Percentiles rank a stretch among this genome's conserved stretches.
phyloP scores from a whole-genome alignment of 2,113 vertebrate species.

The Thymallus thymallus region DNA sequence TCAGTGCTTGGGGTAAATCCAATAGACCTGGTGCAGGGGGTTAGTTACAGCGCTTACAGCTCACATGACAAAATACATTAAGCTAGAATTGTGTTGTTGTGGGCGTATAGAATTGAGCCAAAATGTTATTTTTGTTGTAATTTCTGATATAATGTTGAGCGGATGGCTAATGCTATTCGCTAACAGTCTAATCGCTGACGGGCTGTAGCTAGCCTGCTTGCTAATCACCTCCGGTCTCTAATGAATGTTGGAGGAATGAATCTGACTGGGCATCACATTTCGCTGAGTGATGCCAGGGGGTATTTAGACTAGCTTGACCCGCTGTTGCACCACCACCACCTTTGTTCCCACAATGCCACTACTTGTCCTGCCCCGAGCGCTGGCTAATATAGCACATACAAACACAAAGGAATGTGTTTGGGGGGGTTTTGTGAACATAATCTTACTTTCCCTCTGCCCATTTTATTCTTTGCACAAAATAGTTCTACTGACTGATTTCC shows the following conservation, averaged over 20 bases:
- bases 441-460: slow-evolving; percentile 33
- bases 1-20: slow-evolving; percentile 41
- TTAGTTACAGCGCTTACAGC: slow-evolving; percentile 10
- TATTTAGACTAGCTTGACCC: slow-evolving; percentile 24
- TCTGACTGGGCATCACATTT: slow-evolving; percentile 41
- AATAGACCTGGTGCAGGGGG: slow-evolving; percentile 24
- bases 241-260: slow-evolving; percentile 33
- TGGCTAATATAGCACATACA: slow-evolving; percentile 12
- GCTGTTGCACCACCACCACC: slow-evolving; percentile 17
- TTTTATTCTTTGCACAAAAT: slow-evolving; percentile 44
- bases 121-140: slow-evolving; percentile 18
- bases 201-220: not conserved
- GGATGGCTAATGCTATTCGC: slow-evolving; percentile 21
- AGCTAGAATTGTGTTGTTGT: slow-evolving; percentile 23
- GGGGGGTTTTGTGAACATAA: slow-evolving; percentile 47
- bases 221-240: slow-evolving; percentile 15
- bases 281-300: slow-evolving; percentile 30
- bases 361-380: slow-evolving; percentile 30
- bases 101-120: slow-evolving; percentile 6
- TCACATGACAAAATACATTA: not conserved
- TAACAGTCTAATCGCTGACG: not conserved
- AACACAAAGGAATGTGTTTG: slow-evolving; percentile 41
- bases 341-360: slow-evolving; percentile 31
- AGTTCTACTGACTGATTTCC: not conserved
- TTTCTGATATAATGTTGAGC: slow-evolving; percentile 28